Conservation (phyloP, 2,797 vertebrate species). For the Premnoplex brunnescens region DNA sequence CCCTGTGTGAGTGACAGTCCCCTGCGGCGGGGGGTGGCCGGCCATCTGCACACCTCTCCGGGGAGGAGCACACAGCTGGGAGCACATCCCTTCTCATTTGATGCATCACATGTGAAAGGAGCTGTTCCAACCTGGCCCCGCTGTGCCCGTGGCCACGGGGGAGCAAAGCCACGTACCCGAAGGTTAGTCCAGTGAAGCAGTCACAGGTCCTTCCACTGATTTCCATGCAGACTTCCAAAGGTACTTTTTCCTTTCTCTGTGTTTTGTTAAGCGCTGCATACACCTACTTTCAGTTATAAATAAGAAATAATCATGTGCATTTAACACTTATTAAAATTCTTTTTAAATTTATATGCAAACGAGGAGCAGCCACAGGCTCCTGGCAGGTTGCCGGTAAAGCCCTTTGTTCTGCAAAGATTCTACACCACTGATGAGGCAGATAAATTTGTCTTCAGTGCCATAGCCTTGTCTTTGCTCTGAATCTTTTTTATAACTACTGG, state of each 20-base stretch:
- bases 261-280: background rate
- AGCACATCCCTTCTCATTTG: background rate
- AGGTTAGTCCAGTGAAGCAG: background rate
- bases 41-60: background rate
- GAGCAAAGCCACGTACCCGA: background rate
- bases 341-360: conserved; percentile 71
- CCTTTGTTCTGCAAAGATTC: conserved; percentile 56
- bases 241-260: background rate
- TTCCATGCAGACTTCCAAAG: conserved; percentile 2
- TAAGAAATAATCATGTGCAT: conserved; percentile 62
- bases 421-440: conserved; percentile 60
- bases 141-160: background rate
- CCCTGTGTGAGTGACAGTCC: background rate
- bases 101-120: background rate
- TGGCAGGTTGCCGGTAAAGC: conserved; percentile 42
- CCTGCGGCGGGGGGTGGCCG: fast-evolving
- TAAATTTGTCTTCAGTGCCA: conserved; percentile 67
- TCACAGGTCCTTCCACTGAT: background rate
- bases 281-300: conserved; percentile 61
- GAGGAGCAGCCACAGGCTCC: conserved; percentile 60
- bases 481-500: conserved; percentile 61
- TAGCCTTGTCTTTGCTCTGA: conserved; percentile 58
- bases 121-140: background rate
- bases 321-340: conserved; percentile 66
- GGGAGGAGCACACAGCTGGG: background rate